Evolutionary conservation across 2,113 vertebrate species (phyloP).

Genomic region (Pangasianodon gigas): DNA sequence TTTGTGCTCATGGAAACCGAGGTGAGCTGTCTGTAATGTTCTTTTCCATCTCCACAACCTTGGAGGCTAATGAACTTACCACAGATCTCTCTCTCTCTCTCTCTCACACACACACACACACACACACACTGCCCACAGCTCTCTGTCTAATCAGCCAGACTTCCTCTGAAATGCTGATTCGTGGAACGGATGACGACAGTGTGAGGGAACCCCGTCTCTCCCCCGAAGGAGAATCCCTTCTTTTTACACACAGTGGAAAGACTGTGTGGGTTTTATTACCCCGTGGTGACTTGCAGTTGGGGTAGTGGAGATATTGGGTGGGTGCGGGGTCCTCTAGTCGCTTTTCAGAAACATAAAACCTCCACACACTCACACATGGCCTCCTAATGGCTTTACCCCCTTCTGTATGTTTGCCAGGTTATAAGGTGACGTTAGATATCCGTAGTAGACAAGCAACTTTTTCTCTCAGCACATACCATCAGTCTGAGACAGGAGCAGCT

Average conservation of each 20-base stretch:
- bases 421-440: conserved; percentile 11
- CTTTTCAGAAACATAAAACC: background rate
- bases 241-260: conserved; percentile 24
- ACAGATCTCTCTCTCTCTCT: conserved; percentile 5
- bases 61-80: conserved; percentile 46
- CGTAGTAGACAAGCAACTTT: conserved; percentile 19
- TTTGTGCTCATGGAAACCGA: conserved; percentile 47
- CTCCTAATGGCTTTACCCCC: conserved; percentile 26
- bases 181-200: conserved; percentile 39
- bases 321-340: background rate
- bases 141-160: background rate
- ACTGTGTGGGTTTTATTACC: conserved; percentile 25
- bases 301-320: background rate
- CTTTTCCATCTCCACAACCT: conserved; percentile 42
- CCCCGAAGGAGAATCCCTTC: conserved; percentile 7
- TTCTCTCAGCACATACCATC: conserved; percentile 9
- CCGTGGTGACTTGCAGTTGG: background rate
- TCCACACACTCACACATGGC: background rate
- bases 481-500: conserved; percentile 7
- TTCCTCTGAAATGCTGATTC: background rate
- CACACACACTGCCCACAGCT: background rate
- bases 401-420: conserved; percentile 28
- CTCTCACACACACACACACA: background rate
- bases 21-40: conserved; percentile 34
- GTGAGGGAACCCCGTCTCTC: conserved; percentile 19